Evolutionary conservation across 2,888 invertebrate genomes (phyloP).

Genomic region (Aphidoletes aphidimyza): DNA sequence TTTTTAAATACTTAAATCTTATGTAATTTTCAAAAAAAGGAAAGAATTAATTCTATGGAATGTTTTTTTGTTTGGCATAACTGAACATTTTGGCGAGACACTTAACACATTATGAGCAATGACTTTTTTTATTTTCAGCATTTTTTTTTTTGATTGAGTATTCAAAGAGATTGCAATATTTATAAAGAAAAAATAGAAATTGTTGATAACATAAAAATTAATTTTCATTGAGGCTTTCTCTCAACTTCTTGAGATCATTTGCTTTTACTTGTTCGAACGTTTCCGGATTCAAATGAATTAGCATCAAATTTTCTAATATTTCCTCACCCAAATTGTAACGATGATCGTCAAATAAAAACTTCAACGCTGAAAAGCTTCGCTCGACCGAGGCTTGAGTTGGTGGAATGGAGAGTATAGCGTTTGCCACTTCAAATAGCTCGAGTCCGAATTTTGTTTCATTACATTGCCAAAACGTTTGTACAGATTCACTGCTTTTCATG

Average conservation of each 20-base stretch:
- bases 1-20: conserved; percentile 55
- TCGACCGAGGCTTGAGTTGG: not conserved
- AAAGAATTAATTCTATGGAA: too few species aligned
- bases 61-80: too few species aligned
- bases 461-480: not conserved
- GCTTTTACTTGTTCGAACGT: too few species aligned
- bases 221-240: conserved; percentile 56
- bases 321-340: not conserved
- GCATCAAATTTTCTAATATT: not conserved
- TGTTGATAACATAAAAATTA: conserved; percentile 56
- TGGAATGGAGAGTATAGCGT: not conserved
- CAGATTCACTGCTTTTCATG: not conserved
- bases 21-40: too few species aligned
- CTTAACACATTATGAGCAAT: too few species aligned
- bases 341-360: not conserved
- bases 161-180: too few species aligned
- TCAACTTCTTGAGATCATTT: not conserved
- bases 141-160: too few species aligned
- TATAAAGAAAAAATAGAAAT: too few species aligned
- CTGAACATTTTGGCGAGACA: too few species aligned
- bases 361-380: not conserved
- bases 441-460: not conserved
- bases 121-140: too few species aligned
- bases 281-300: not conserved
- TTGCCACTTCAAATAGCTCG: not conserved